Base-by-base conservation (phyloP, 2,113 vertebrate species). In the Ochotona curzoniae region DNA sequence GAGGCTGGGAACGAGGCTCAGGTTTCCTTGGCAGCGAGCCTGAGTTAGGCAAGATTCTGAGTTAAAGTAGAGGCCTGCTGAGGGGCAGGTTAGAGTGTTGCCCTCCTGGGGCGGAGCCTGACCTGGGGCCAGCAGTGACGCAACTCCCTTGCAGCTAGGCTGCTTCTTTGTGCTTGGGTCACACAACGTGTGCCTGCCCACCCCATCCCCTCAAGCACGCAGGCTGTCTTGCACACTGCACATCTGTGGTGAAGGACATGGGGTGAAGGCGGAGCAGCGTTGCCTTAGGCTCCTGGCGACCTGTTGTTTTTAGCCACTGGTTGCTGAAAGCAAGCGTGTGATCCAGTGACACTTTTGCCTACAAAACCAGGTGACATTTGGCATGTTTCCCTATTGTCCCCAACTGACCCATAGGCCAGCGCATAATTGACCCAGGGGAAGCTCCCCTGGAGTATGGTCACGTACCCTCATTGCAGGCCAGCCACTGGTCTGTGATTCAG, bases 1-100 rank as follows among this genome's bases (percentile, higher is more conserved):
- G 26, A 61, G 61, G 61, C 38, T 28, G 32, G 85, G 13, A 38
- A 32, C 0, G 0, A 8, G 51, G 5, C 21, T 81, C 17, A 30
- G 61, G 69, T 82, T 28, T 64, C 18, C 49, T 44, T 38, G 32
- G 54, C 14, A 23, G 63, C 0, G 3, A 47, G 51, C 25, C 44
- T 60, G 75, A 82, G 69, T 82, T 61, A 32, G 38, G 10, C n/a
- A 78, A 82, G 57, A 21, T 69, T 85, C 69, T 83, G 66, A 79
- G 30, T 73, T 73, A 61, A 63, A 35, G 8, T 12, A 54, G 74
- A 35, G 38, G 47, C 28, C 60, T 47, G 32, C 67, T 4, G 57
- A n/a, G 57, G 28, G 69, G 35, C 49, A 83, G n/a, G 20, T 73
- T 61, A 57, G 49, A n/a, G 28, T 79, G 35, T 26, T 63, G 17